Evolutionary conservation across 2,113 vertebrate species (phyloP), one percentile per base, ranked within the genome.

Genomic region (Platichthys flesus): DNA sequence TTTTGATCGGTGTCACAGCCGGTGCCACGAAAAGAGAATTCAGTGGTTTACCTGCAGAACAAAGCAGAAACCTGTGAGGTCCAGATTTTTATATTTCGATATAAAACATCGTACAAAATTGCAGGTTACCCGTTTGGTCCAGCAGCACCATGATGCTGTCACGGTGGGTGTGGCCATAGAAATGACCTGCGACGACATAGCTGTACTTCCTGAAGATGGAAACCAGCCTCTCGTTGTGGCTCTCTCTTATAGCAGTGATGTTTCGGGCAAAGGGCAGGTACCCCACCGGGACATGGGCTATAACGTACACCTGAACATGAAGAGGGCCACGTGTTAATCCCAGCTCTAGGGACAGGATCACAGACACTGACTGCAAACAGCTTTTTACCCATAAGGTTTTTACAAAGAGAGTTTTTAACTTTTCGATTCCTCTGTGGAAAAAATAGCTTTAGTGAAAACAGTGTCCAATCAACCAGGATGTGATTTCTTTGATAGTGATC

Each of bases 121-220:
- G 4, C 47, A 2, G 5, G 47, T 18, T 90, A 98, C 97, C 97
- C 87, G 93, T 86, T 64, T 89, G 74, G 92, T 98, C 95, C 65
- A 95, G 81, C 79, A 99, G 95, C 68, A 99, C 91, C 97, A 98
- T 98, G 76, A 99, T 67, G 85, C 96, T 98, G 82, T 99, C 97
- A 76, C 94, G 93, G 83, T 99, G 98, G 18, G 96, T 98, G 88
- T 99, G 97, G 65, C 98, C 98, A 31, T 96, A 99, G 93, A 99
- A 98, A 5, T 99, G 97, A 13, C 96, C 97, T 0, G 68, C 91
- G 58, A 99, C 95, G 63, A 99, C 76, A 4, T 85, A 81, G 20
- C 95, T 97, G 93, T 96, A 95, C 60, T 83, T 91, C 84, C 96
- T 94, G 83, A 97, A 96, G 85, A 98, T 96, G 73, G 87, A 76